A percentile compares a stretch with the other conserved stretches of the same genome.
phyloP scores from a whole-genome alignment of 1,140 invertebrate species.

The Pseudomyrmex pallidus region DNA sequence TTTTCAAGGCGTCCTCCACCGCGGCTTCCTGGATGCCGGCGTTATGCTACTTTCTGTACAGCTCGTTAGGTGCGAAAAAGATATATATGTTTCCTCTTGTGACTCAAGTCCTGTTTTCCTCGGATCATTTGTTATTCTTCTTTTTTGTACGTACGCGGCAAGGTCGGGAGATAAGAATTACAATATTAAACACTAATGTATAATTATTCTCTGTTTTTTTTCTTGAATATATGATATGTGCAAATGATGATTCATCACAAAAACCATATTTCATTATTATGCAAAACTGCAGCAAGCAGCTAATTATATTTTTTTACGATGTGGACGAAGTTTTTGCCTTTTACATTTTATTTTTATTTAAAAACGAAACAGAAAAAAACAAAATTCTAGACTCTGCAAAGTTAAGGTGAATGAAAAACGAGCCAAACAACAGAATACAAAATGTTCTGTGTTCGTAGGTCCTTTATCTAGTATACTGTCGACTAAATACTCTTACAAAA shows the following conservation, averaged over 20 bases:
- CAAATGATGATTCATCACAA: no score
- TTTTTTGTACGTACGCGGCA: no score
- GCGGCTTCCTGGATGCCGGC: slow-evolving; percentile 92
- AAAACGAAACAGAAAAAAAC: not conserved
- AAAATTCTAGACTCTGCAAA: not conserved
- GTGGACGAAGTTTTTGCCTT: not conserved
- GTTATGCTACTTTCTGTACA: slow-evolving; percentile 93
- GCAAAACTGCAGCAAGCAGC: no score
- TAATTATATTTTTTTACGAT: not conserved
- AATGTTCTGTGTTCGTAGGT: slow-evolving; percentile 86
- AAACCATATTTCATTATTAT: no score
- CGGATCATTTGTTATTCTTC: no score
- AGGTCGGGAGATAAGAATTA: no score
- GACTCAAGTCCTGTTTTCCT: no score
- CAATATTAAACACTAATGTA: no score
- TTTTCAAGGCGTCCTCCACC: slow-evolving; percentile 89
- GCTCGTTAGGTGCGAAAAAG: slow-evolving; percentile 89
- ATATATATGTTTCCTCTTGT: no score
- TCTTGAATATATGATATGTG: no score
- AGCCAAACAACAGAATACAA: not conserved
- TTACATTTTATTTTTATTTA: no score
- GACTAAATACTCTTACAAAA: slow-evolving; percentile 94
- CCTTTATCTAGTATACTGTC: slow-evolving; percentile 95
- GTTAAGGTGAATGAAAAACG: not conserved
- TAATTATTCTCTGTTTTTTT: no score